A percentile compares a stretch with the other conserved stretches of the same genome.
Evolutionary conservation across 1,140 invertebrate species (phyloP).

Genomic region (Colletes latitarsis): DNA sequence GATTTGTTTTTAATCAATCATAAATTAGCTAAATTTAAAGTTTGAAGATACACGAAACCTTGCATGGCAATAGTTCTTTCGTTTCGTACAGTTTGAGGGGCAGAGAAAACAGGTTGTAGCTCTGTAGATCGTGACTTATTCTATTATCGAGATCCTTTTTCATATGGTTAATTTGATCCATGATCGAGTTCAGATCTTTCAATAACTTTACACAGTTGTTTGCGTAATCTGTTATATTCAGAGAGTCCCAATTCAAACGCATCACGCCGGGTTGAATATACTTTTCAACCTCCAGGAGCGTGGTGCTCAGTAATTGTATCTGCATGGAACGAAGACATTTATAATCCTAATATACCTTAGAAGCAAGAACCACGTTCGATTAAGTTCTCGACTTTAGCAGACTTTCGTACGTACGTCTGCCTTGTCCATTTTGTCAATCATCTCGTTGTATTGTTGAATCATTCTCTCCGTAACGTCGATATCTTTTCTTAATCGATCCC

Average conservation of each 20-base stretch:
- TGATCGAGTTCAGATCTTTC: slow-evolving; percentile 84
- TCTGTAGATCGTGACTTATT: slow-evolving; percentile 81
- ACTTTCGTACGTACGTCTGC: slow-evolving; percentile 81
- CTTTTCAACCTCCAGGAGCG: slow-evolving; percentile 88
- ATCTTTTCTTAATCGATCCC: slow-evolving; percentile 84
- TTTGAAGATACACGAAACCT: slow-evolving; percentile 55
- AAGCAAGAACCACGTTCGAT: neutral
- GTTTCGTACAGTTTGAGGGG: slow-evolving; percentile 23
- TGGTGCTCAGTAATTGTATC: slow-evolving; percentile 85
- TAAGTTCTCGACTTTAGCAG: neutral
- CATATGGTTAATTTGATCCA: slow-evolving; percentile 89
- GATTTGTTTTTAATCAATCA: no score
- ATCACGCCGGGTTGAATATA: slow-evolving; percentile 90
- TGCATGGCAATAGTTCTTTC: slow-evolving; percentile 65
- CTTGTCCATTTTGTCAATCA: slow-evolving; percentile 82
- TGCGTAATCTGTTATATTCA: slow-evolving; percentile 89
- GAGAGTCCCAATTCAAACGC: slow-evolving; percentile 91
- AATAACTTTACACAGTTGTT: slow-evolving; percentile 81
- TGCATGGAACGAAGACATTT: slow-evolving; percentile 56
- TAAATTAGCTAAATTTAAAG: no score
- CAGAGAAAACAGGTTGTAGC: slow-evolving; percentile 83
- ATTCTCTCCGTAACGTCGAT: slow-evolving; percentile 83
- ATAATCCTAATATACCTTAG: neutral
- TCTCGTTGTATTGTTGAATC: slow-evolving; percentile 84
- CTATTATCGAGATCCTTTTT: slow-evolving; percentile 85